Base-by-base conservation (phyloP, 2,113 vertebrate genomes). In the Hirundichthys speculiger region DNA sequence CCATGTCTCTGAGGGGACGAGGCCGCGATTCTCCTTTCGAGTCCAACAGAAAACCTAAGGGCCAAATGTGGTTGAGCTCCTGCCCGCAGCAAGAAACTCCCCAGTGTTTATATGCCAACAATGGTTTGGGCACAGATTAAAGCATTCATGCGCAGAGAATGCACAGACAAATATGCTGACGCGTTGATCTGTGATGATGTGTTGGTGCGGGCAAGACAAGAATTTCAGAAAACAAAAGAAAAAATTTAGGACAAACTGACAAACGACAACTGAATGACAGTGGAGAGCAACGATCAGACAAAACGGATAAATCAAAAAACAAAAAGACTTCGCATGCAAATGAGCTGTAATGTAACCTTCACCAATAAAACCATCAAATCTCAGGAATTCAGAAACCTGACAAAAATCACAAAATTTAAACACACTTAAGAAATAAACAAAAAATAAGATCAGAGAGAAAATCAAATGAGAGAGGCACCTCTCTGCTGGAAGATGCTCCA, bases 401-500 rank as follows among this genome's bases (percentile, higher is more conserved):
- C 27, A 34, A 34, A 34, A 34, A 27, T 27, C 27, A 47, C 67
- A 75, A 72, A 58, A 51, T 45, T 46, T 14, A 66, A 70, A 64
- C 70, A 58, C 15, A 47, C 40, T 61, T 20, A 70, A 57, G 60
- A 64, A 38, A 65, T 41, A 65, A 41, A 60, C 22, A 53, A 14
- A 27, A 22, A 80, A 73, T 43, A 52, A 63, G 27, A 79, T 74
- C 39, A 70, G n/a, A 58, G n/a, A 13, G 47, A 65, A 75, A 75
- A 78, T 34, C 5, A 10, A 34, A 34, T 34, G 30, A 7, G 24
- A 63, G 59, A 24, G 15, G 13, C 34, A 58, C 38, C 15, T 18
- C n/a, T 52, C 15, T 15, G 46, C 52, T 39, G 13, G 46, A 75
- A 34, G 30, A 34, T 34, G 9, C 30, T 34, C 30, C 7, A 34